These are phyloP conservation scores for Camelus bactrianus DNA, from an alignment of 2,113 vertebrate genomes.

Conservation along the genomic window DNA sequence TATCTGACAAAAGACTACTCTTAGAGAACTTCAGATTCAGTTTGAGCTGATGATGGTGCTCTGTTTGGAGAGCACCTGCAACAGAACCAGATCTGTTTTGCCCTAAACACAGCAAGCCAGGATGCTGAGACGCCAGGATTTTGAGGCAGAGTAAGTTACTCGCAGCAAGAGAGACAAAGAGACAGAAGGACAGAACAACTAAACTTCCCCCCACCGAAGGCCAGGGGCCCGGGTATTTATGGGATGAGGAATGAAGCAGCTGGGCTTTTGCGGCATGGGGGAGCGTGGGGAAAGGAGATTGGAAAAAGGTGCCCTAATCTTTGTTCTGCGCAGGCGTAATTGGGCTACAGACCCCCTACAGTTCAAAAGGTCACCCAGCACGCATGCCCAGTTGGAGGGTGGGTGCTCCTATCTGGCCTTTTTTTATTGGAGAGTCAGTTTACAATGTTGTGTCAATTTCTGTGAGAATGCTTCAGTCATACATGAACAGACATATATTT, in stretches of 20 bases:
- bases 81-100: neutral
- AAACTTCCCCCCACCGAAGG: neutral
- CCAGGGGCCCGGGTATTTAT: neutral
- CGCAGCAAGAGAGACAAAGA: neutral
- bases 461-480: no score
- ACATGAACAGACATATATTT: no score
- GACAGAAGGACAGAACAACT: neutral
- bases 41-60: neutral
- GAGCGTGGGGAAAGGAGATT: neutral
- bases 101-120: neutral
- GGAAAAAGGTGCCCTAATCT: neutral
- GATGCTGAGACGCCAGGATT: neutral
- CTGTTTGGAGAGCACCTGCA: neutral
- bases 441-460: no score
- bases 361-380: neutral
- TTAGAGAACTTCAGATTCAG: neutral
- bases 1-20: neutral
- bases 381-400: neutral
- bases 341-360: neutral
- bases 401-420: neutral
- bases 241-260: neutral
- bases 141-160: neutral
- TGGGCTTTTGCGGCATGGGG: neutral
- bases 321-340: accelerated
- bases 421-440: no score